A percentile compares a stretch with the other conserved stretches of the same genome.
Conservation (phyloP, 2,797 vertebrate genomes). For the Dicrostonyx torquatus region DNA sequence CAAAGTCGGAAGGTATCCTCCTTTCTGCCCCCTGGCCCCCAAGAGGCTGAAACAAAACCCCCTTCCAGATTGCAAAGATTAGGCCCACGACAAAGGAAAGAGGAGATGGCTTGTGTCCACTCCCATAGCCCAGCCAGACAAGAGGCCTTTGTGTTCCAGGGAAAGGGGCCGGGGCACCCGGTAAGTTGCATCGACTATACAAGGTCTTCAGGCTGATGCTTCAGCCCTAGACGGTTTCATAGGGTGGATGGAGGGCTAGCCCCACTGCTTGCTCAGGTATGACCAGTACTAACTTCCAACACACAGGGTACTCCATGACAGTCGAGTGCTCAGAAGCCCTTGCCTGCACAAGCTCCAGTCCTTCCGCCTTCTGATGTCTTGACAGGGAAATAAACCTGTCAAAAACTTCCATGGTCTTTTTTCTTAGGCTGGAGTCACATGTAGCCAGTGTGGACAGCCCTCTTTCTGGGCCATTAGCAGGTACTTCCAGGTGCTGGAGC, state of each 20-base stretch:
- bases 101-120: conserved; percentile 52
- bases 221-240: conserved; percentile 51
- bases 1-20: conserved; percentile 32
- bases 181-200: conserved; percentile 68
- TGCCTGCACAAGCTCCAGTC: not conserved
- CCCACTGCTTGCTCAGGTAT: conserved; percentile 35
- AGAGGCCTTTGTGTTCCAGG: conserved; percentile 78
- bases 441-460: too few species aligned
- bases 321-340: not conserved
- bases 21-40: not conserved
- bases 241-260: conserved; percentile 42
- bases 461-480: not conserved
- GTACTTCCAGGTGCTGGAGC: not conserved
- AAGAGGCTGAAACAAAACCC: conserved; percentile 69
- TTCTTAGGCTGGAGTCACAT: too few species aligned
- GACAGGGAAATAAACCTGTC: not conserved
- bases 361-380: not conserved
- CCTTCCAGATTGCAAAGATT: conserved; percentile 65
- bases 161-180: conserved; percentile 10
- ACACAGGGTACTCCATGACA: not conserved
- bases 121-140: conserved; percentile 60
- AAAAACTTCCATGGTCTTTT: not conserved
- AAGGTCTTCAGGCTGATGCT: conserved; percentile 70
- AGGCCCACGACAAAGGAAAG: conserved; percentile 64
- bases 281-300: not conserved